Evolutionary conservation across 2,113 vertebrate genomes (phyloP), one percentile per base, ranked within the genome.

Genomic region (Eolophus roseicapilla): DNA sequence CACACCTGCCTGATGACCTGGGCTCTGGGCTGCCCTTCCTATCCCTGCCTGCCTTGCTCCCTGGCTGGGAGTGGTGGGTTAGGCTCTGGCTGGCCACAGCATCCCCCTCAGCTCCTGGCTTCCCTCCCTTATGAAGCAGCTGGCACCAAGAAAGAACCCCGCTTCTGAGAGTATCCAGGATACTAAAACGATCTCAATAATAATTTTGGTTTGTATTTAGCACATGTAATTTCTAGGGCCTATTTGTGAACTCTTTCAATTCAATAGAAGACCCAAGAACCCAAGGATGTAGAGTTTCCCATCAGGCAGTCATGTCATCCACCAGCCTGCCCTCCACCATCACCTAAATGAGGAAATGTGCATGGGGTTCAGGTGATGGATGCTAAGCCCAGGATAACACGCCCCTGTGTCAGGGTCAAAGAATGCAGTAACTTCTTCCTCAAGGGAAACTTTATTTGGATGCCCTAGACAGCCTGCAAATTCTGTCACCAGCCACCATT

Each of bases 321-420:
- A 49, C 16, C 60, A 92, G 11, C 35, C 24, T 49, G n/a, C 23
- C 23, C 11, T 86, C 60, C 53, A 39, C 25, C 21, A 15, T 60
- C 76, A 88, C 39, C 17, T 47, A 47, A 47, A 71, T 13, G 29
- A 43, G 44, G 23, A 80, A 46, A 53, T 35, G 13, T 11, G 20
- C 2, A 5, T 6, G 11, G 43, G 33, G 8, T 53, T 71, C 21
- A 20, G 8, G 57, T 75, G 39, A 67, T 20, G 33, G 35, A 53
- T 81, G 20, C 0, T 0, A 80, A 68, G 10, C 19, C 17, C 63
- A 64, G 31, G 57, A 41, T 17, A 95, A 78, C 0, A 0, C 16
- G 4, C 2, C 17, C 10, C 15, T 24, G 10, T 79, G n/a, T 24
- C 52, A 68, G 46, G 13, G 18, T 73, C 80, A 83, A 86, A 89